Evolutionary conservation across 1,140 invertebrate species (phyloP).

Genomic region (Drosophila nikananu): DNA sequence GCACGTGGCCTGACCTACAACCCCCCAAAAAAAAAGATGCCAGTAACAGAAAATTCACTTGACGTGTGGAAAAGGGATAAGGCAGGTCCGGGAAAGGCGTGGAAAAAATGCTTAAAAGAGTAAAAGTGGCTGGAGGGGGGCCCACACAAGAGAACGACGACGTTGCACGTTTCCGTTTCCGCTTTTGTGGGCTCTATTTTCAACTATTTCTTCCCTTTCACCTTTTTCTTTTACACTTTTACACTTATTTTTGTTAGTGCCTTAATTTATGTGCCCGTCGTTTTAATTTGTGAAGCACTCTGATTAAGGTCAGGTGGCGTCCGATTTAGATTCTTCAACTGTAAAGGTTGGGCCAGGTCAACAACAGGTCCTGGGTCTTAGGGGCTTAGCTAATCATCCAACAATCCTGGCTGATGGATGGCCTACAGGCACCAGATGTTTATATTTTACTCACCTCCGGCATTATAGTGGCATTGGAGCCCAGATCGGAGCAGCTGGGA

Average conservation of each 20-base stretch:
- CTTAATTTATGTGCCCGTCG: slow-evolving; percentile 53
- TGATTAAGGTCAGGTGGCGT: slow-evolving; percentile 58
- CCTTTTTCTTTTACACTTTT: slow-evolving; percentile 1
- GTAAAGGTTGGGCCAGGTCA: slow-evolving; percentile 44
- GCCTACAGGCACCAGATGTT: neutral
- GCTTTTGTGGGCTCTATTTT: slow-evolving; percentile 52
- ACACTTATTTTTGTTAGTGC: neutral
- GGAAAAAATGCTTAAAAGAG: slow-evolving; percentile 2
- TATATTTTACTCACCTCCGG: slow-evolving; percentile 68
- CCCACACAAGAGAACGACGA: slow-evolving; percentile 49
- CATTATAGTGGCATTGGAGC: slow-evolving; percentile 71
- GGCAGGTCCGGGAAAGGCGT: neutral
- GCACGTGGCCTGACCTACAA: slow-evolving; percentile 40
- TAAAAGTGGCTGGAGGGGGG: slow-evolving; percentile 18
- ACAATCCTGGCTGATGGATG: slow-evolving; percentile 17
- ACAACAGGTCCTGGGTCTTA: slow-evolving; percentile 27
- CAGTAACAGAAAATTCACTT: slow-evolving; percentile 62
- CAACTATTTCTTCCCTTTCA: slow-evolving; percentile 18
- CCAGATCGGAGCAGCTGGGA: slow-evolving; percentile 88
- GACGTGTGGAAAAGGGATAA: slow-evolving; percentile 16
- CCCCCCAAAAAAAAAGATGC: slow-evolving; percentile 34
- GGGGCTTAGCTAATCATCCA: slow-evolving; percentile 16
- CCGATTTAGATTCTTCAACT: slow-evolving; percentile 19
- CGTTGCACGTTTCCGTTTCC: slow-evolving; percentile 71
- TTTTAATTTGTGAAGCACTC: slow-evolving; percentile 49